These are phyloP conservation scores for Cairina moschata DNA, from an alignment of 2,113 vertebrate genomes.

Conservation along the genomic window DNA sequence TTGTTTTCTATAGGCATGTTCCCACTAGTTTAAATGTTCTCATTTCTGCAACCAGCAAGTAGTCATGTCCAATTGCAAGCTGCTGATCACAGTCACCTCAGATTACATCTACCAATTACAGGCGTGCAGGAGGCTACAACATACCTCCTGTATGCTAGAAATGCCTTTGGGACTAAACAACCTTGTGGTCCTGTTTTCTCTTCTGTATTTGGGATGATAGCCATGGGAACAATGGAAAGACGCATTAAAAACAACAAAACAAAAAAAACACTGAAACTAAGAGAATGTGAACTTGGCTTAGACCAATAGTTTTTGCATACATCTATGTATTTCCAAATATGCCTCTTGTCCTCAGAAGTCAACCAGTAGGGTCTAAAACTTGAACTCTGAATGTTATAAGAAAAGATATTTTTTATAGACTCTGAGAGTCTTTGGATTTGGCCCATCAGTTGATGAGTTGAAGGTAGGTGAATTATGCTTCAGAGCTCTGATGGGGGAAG, in stretches of 20 bases:
- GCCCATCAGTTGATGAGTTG: background rate
- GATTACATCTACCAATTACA: background rate
- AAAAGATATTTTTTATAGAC: background rate
- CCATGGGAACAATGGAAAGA: background rate
- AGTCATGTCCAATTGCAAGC: background rate
- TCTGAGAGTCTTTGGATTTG: background rate
- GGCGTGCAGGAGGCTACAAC: background rate
- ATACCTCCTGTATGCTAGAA: background rate
- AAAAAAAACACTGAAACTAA: background rate
- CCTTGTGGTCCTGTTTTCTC: background rate
- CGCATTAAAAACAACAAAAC: background rate
- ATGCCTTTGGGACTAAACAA: background rate
- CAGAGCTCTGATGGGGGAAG: background rate
- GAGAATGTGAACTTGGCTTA: background rate
- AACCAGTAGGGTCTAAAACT: background rate
- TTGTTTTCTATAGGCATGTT: slow-evolving; percentile 1
- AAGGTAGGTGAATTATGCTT: background rate
- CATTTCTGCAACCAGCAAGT: background rate
- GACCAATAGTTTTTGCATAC: background rate
- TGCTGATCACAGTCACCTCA: background rate
- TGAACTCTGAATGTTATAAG: background rate
- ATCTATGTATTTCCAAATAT: background rate
- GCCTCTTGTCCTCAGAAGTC: background rate
- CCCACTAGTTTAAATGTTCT: background rate
- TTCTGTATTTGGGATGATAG: background rate